Base-by-base conservation (phyloP, 2,888 invertebrate genomes). In the Scrobipalpa atriplicella region DNA sequence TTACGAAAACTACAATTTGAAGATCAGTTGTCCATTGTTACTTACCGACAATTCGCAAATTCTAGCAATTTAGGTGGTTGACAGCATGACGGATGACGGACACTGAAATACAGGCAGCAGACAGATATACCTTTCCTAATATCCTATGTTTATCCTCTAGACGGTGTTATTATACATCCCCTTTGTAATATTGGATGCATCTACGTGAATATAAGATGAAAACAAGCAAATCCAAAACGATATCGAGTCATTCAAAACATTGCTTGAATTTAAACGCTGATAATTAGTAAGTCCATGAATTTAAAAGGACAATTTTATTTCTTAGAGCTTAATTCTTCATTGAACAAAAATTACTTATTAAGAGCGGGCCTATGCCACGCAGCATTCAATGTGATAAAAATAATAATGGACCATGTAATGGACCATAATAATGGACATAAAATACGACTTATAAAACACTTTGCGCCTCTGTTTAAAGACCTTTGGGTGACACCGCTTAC, bases 81-180 rank as follows among this genome's bases (percentile, higher is more conserved):
- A 69, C 56, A 66, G 47, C 43, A 29, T 67, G 68, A 68, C 73
- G 73, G 75, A 72, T 66, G 70, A 66, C 66, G 66, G 63, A 47
- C 38, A 10, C 10, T 3, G 47, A 47, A n/a, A 47, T n/a, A 36
- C 13, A 38, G 58, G 38, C 16, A 64, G 67, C 29, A 38, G 58
- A 58, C 38, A 64, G 67, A 63, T n/a, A n/a, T n/a, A n/a, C 69
- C 70, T 80, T 83, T 80, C 76, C 72, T 77, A 80, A 83, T 73
- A 81, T 83, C 83, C 82, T 80, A 69, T 75, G 72, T 64, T 68
- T 75, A 79, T 81, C 80, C 77, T 78, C 78, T 64, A n/a, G 61
- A 13, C 7, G 7, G 21, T 29, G 67, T 82, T 79, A 71, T 78
- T 72, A 77, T 72, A 77, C 69, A 70, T 56, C 19, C n/a, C 62